phyloP scores from a whole-genome alignment of 1,140 invertebrate species.

The Hyposmocoma kahamanoa region DNA sequence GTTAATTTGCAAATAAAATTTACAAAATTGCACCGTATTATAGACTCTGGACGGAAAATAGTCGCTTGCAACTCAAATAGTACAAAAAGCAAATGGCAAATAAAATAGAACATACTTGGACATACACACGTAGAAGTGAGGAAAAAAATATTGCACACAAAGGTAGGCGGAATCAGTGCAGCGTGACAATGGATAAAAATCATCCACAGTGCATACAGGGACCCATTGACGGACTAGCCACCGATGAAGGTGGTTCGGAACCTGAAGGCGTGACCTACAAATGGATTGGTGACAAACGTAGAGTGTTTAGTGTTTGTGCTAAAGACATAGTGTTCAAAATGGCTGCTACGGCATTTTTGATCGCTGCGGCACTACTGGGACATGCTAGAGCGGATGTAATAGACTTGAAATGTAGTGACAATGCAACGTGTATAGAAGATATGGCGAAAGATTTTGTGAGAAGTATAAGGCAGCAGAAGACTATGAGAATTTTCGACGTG shows the following conservation, averaged over 20 bases:
- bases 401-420: slow-evolving; percentile 66
- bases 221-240: slow-evolving; percentile 57
- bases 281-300: slow-evolving; percentile 55
- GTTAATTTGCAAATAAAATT: slow-evolving; percentile 1
- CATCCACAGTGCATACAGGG: slow-evolving; percentile 35
- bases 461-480: slow-evolving; percentile 55
- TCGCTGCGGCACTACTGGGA: slow-evolving; percentile 41
- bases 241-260: slow-evolving; percentile 44
- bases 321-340: slow-evolving; percentile 51
- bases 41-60: slow-evolving; percentile 24
- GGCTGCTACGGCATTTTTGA: slow-evolving; percentile 43
- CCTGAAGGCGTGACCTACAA: slow-evolving; percentile 45
- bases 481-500: slow-evolving; percentile 57
- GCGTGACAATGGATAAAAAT: slow-evolving; percentile 68
- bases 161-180: slow-evolving; percentile 33
- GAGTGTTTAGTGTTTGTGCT: slow-evolving; percentile 50
- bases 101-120: slow-evolving; percentile 33
- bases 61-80: slow-evolving; percentile 22
- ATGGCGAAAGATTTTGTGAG: slow-evolving; percentile 55
- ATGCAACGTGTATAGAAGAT: slow-evolving; percentile 67
- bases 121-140: slow-evolving; percentile 27
- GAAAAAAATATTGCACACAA: slow-evolving; percentile 51
- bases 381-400: slow-evolving; percentile 37
- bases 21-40: slow-evolving; percentile 38
- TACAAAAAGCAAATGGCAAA: slow-evolving; percentile 50